Base-by-base conservation (phyloP, 2,113 vertebrate genomes). In the Chionomys nivalis region DNA sequence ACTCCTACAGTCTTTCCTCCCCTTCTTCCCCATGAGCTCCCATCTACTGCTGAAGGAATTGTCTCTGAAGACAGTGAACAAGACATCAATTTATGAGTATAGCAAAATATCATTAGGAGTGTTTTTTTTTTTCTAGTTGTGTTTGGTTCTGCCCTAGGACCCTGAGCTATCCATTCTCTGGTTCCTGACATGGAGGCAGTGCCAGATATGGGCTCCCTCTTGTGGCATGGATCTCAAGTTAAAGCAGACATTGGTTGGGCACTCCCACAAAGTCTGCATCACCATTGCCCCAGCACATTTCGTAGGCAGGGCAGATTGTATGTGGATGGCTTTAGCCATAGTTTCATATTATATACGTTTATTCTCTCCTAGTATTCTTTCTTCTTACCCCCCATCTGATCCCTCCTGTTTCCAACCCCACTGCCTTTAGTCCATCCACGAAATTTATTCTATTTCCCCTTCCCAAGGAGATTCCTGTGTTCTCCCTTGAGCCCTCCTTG, bases 311-410 rank as follows among this genome's bases (percentile, higher is more conserved):
- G 52, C 12, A 78, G 1, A 78, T 52, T 33, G 17, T 78, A 49
- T 47, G 13, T 52, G 9, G 7, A 52, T 33, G 16, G 31, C 33
- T 52, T 78, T 78, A 31, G 47, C 16, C 47, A 49, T 52, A 47
- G 61, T 17, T 52, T 97, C 94, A 93, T 82, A 36, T 89, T 94
- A 28, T 78, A 73, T 7, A 76, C 42, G 7, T 89, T 93, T 55
- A 82, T 24, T 13, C 28, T 68, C 11, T 68, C 13, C 66, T 31
- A 33, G 12, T 68, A 65, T 11, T 65, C 26, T 65, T 12, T 65
- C 10, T 12, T 28, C 26, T 0, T 11, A 65, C 10, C 31, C 28
- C 31, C 66, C 12, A 68, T 31, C 66, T 68, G 66, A 33, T 68
- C 24, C 63, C 13, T 33, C 13, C 5, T 68, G 66, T 33, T 68